Evolutionary conservation across 2,888 invertebrate genomes (phyloP).

Genomic region (Phorcus lineatus): DNA sequence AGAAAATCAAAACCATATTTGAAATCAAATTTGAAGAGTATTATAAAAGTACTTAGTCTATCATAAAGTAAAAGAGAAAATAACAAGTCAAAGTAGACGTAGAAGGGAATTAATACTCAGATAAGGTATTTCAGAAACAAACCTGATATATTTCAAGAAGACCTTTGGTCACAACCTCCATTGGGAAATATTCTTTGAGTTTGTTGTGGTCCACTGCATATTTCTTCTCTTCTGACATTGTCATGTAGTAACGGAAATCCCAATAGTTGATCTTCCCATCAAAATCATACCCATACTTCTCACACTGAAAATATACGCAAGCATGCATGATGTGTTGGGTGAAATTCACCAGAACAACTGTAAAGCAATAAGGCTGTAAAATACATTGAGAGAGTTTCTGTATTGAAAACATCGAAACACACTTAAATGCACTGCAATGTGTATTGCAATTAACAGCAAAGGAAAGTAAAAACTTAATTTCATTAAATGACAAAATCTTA

Average conservation of each 20-base stretch:
- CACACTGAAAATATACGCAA: conserved; percentile 69
- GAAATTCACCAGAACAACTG: no score
- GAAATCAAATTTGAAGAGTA: no score
- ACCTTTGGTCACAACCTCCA: conserved; percentile 77
- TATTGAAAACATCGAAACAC: no score
- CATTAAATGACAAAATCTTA: no score
- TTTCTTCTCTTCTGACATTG: conserved; percentile 75
- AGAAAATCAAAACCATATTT: no score
- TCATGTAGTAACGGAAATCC: conserved; percentile 77
- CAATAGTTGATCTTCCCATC: conserved; percentile 76
- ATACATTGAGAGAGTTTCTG: no score
- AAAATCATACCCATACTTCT: conserved; percentile 73
- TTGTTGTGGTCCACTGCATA: conserved; percentile 77
- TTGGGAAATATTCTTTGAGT: conserved; percentile 77
- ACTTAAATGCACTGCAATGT: no score
- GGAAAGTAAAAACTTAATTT: no score
- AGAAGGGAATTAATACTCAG: neutral
- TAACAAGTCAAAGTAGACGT: neutral
- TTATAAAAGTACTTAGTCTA: no score
- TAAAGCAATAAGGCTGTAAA: no score
- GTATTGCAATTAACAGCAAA: no score
- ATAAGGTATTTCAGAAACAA: neutral
- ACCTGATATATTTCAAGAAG: conserved; percentile 77
- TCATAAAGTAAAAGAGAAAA: neutral
- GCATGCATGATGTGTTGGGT: no score